A percentile compares a stretch with the other conserved stretches of the same genome.
Evolutionary conservation across 1,140 invertebrate species (phyloP).

Genomic region (Cydia amplana): DNA sequence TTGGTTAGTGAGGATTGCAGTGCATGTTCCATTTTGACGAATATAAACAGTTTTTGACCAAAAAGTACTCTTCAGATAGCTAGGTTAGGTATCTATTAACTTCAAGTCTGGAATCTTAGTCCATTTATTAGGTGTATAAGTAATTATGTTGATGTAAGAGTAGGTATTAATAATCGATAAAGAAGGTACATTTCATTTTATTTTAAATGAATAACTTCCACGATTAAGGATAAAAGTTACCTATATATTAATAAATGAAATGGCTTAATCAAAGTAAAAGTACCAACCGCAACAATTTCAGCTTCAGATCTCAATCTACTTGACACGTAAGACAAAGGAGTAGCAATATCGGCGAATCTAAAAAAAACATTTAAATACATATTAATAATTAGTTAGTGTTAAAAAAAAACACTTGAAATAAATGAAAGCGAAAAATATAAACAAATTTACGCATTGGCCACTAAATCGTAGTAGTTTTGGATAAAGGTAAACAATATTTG

Average conservation of each 20-base stretch:
- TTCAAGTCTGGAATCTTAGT: no score
- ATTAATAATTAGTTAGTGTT: not conserved
- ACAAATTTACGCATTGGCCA: slow-evolving; percentile 74
- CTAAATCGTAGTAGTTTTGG: slow-evolving; percentile 57
- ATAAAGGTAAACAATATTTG: slow-evolving; percentile 77
- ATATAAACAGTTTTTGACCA: no score
- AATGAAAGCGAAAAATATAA: not conserved
- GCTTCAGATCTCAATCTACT: slow-evolving; percentile 55
- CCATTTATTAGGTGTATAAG: no score
- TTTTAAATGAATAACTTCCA: not conserved
- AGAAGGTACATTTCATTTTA: no score
- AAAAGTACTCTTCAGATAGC: no score
- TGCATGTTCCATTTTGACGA: no score
- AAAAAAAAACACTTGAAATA: slow-evolving; percentile 9
- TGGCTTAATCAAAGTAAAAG: not conserved
- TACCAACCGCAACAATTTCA: slow-evolving; percentile 53
- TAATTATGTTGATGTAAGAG: no score
- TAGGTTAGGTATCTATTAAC: no score
- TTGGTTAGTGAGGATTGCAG: no score
- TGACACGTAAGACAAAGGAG: slow-evolving; percentile 55
- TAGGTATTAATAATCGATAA: no score
- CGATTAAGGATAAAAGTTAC: not conserved
- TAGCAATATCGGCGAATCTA: slow-evolving; percentile 45
- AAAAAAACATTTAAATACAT: slow-evolving; percentile 35
- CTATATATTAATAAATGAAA: not conserved